Evolutionary conservation across 2,888 invertebrate genomes (phyloP).

Genomic region (Acleris laterana): DNA sequence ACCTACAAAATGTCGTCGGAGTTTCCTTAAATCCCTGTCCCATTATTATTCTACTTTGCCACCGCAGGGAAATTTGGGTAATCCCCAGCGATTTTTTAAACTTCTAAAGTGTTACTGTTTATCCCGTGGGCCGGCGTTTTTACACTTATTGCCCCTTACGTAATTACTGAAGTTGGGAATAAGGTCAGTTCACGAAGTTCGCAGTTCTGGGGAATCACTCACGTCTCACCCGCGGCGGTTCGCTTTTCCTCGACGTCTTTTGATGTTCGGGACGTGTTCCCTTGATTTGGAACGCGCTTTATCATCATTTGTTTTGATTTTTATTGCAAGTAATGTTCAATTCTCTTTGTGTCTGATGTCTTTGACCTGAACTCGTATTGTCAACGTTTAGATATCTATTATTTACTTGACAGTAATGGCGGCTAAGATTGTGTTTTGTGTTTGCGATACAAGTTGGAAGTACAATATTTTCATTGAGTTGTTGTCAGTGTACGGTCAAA

Average conservation of each 20-base stretch:
- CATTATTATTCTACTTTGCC: constrained; percentile 74
- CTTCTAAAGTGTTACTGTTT: constrained; percentile 46
- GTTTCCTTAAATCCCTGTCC: constrained; percentile 64
- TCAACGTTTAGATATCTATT: too few species aligned
- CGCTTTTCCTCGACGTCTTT: neutral
- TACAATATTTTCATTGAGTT: too few species aligned
- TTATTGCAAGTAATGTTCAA: too few species aligned
- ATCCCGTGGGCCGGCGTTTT: constrained; percentile 37
- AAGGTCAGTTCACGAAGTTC: constrained; percentile 1
- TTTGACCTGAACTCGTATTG: too few species aligned
- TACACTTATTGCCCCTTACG: constrained; percentile 23
- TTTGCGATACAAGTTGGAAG: too few species aligned
- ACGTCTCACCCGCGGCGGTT: neutral
- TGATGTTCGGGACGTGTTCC: neutral
- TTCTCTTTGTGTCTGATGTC: too few species aligned
- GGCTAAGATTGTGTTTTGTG: too few species aligned
- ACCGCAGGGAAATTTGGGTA: constrained; percentile 71
- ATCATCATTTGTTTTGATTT: too few species aligned
- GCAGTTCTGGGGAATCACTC: neutral
- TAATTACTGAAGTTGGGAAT: constrained; percentile 29
- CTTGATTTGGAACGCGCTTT: neutral
- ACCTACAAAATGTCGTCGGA: constrained; percentile 61
- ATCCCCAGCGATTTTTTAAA: constrained; percentile 62
- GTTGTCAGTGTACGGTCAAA: too few species aligned
- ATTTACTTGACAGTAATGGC: too few species aligned